Evolutionary conservation across 2,888 invertebrate species (phyloP), one percentile per base, ranked within the genome.

Genomic region (Dastarcus helophoroides): DNA sequence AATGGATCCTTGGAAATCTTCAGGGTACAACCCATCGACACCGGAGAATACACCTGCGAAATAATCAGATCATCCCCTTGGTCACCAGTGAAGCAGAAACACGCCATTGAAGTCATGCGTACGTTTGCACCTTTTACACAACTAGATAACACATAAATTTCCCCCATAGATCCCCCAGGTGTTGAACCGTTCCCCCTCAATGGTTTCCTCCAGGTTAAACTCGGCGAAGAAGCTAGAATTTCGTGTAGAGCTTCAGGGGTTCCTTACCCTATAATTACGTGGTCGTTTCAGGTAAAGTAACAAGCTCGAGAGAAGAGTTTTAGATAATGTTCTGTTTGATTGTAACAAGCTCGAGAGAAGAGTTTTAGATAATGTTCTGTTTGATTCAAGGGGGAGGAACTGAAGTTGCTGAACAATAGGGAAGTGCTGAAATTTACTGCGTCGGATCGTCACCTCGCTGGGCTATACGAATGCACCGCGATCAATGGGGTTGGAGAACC

Each of bases 51-150:
- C 44, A 71, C 70, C 5, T 80, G 80, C 42, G 76, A 78, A 62
- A 75, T 75, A 1, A 51, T 74, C 8, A 62, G 79, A 11, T 68
- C 72, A 1, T 68, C 71, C 15, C 77, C 79, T 2, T 77, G 75
- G 76, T 71, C 72, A 2, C 68, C 73, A 1, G 69, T 79, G n/a
- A 64, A 69, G 22, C 84, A 84, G 56, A 67, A 71, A 2, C 82
- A 85, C 50, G 71, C 78, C 11, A 79, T 85, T 40, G 77, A 82
- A 68, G 85, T 85, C 3, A 71, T 81, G 54, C 77, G 81, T 80
- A 60, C 71, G 78, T 70, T n/a, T n/a, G n/a, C n/a, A n/a, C n/a
- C n/a, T n/a, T n/a, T n/a, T n/a, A n/a, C n/a, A n/a, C n/a, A n/a
- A n/a, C n/a, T n/a, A n/a, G n/a, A n/a, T n/a, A n/a, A n/a, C n/a